Conservation (phyloP, 2,797 vertebrate species). For the Pangasius djambal region DNA sequence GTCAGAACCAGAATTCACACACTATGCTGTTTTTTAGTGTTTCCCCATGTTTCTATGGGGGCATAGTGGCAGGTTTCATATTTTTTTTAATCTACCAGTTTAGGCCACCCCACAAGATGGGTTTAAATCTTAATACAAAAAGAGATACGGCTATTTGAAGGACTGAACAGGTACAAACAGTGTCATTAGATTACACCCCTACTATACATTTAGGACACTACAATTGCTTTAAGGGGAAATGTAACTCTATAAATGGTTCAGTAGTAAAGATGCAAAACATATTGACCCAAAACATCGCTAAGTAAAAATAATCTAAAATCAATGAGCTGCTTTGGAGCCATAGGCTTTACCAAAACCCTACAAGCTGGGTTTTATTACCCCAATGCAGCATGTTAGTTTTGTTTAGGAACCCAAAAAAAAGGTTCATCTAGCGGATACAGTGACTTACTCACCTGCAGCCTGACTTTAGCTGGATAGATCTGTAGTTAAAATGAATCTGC, state of each 20-base stretch:
- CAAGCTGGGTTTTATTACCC: constrained; percentile 64
- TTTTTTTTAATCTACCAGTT: neutral
- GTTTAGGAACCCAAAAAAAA: constrained; percentile 47
- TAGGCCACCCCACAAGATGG: neutral
- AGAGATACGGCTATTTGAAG: neutral
- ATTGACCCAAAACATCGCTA: constrained; percentile 64
- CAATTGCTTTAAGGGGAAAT: neutral
- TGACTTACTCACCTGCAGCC: constrained; percentile 53
- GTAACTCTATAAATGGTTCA: constrained; percentile 65
- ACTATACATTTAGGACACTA: neutral
- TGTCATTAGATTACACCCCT: neutral
- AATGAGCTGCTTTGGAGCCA: constrained; percentile 67
- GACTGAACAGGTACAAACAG: neutral
- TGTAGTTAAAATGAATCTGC: constrained; percentile 48
- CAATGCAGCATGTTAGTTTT: constrained; percentile 45
- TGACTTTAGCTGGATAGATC: constrained; percentile 47
- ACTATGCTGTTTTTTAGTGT: neutral
- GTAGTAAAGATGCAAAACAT: constrained; percentile 71
- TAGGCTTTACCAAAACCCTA: constrained; percentile 62
- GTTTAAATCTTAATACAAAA: neutral
- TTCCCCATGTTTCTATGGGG: neutral
- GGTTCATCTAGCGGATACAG: constrained; percentile 56
- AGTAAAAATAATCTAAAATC: constrained; percentile 73
- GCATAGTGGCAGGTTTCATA: neutral
- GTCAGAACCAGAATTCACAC: neutral